Evolutionary conservation across 2,888 invertebrate species (phyloP).

Genomic region (Hypercompe scribonia): DNA sequence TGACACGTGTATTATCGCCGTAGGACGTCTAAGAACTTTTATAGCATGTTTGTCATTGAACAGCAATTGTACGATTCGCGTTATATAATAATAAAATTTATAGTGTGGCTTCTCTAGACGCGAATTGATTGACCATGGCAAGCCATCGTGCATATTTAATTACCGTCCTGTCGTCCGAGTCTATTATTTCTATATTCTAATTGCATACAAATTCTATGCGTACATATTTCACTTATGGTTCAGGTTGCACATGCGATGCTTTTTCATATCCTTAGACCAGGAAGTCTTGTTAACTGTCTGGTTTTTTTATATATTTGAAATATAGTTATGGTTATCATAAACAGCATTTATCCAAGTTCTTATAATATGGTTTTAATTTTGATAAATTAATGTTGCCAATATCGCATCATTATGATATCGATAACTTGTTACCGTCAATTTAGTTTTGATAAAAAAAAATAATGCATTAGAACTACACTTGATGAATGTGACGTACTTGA

Average conservation of each 20-base stretch:
- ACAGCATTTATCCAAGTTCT: neutral
- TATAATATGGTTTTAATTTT: neutral
- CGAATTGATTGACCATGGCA: slow-evolving; percentile 21
- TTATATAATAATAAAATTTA: slow-evolving; percentile 8
- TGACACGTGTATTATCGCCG: slow-evolving; percentile 6
- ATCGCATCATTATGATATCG: neutral
- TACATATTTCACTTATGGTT: neutral
- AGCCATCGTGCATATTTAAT: slow-evolving; percentile 16
- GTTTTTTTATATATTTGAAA: neutral
- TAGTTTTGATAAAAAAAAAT: neutral
- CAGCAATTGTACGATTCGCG: slow-evolving; percentile 12
- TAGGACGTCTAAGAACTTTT: slow-evolving; percentile 5
- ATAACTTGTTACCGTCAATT: neutral
- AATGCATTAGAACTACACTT: neutral
- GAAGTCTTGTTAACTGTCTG: neutral
- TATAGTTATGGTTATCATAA: neutral
- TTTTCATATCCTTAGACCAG: neutral
- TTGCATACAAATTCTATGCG: neutral
- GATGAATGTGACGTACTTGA: neutral
- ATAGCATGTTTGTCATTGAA: slow-evolving; percentile 22
- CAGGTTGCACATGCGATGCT: neutral
- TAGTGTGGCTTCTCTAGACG: slow-evolving; percentile 16
- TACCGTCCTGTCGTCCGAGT: neutral
- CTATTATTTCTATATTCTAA: slow-evolving; percentile 1
- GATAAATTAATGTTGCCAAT: neutral